Conservation (phyloP, 2,113 vertebrate genomes). For the Dipodomys ordii region DNA sequence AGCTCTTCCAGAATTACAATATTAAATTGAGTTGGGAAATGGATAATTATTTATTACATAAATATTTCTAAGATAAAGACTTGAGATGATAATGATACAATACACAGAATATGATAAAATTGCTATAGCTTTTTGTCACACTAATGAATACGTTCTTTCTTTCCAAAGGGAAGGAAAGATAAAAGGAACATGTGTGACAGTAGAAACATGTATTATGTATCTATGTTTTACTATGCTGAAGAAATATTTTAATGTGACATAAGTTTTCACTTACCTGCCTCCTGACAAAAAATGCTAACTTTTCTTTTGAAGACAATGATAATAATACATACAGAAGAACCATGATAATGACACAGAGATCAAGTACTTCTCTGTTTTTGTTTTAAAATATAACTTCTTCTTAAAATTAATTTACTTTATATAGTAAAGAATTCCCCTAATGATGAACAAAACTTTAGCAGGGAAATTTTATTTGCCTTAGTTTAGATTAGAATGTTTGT, state of each 20-base stretch:
- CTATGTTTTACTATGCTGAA: background rate
- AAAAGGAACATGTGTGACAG: background rate
- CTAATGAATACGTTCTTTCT: background rate
- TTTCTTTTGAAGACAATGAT: background rate
- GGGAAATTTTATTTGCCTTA: background rate
- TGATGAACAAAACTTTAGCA: background rate
- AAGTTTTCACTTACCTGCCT: background rate
- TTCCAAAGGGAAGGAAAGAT: background rate
- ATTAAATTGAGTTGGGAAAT: conserved; percentile 3
- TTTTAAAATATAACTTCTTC: background rate
- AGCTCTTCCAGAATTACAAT: background rate
- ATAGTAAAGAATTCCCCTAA: background rate
- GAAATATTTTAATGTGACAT: background rate
- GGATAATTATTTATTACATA: background rate
- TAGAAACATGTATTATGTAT: background rate
- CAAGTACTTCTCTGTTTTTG: background rate
- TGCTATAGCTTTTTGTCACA: background rate
- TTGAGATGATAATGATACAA: background rate
- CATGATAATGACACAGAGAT: background rate
- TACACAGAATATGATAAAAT: no score
- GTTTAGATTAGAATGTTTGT: background rate
- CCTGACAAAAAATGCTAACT: background rate
- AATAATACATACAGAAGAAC: no score
- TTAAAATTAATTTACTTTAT: background rate
- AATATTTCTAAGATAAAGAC: background rate